phyloP scores from a whole-genome alignment of 2,888 invertebrate species.

The Pegoplata infirma region DNA sequence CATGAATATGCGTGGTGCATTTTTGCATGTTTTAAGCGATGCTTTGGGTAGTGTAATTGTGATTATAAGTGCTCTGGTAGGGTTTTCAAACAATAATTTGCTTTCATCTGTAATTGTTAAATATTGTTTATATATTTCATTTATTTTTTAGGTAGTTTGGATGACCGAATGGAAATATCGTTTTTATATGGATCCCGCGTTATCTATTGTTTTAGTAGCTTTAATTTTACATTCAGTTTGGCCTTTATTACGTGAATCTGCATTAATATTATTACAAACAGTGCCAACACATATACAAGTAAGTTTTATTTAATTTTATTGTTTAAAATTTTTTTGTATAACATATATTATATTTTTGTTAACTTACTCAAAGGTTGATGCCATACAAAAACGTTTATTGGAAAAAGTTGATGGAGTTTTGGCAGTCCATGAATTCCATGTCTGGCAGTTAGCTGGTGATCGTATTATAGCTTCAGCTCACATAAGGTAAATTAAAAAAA shows the following conservation, averaged over 20 bases:
- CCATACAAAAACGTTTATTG: slow-evolving; percentile 90
- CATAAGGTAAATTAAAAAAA: slow-evolving; percentile 84
- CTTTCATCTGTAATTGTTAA: too few species aligned
- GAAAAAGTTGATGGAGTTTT: slow-evolving; percentile 95
- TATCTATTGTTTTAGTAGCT: slow-evolving; percentile 92
- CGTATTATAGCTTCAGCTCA: slow-evolving; percentile 98
- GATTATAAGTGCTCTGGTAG: slow-evolving; percentile 83
- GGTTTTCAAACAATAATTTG: slow-evolving; percentile 84
- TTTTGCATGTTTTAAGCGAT: slow-evolving; percentile 97
- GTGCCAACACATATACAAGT: slow-evolving; percentile 97
- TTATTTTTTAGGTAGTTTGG: slow-evolving; percentile 83
- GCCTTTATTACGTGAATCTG: slow-evolving; percentile 95
- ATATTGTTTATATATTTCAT: slow-evolving; percentile 21
- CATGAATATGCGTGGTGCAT: slow-evolving; percentile 99
- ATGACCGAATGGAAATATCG: slow-evolving; percentile 89
- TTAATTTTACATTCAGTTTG: slow-evolving; percentile 93
- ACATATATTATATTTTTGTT: background rate
- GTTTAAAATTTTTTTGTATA: background rate
- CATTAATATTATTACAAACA: slow-evolving; percentile 96
- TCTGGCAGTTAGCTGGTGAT: slow-evolving; percentile 98
- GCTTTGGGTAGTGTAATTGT: slow-evolving; percentile 92
- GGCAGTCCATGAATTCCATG: slow-evolving; percentile 98
- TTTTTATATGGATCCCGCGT: slow-evolving; percentile 95
- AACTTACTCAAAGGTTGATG: slow-evolving; percentile 83
- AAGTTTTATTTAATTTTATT: slow-evolving; percentile 20